Evolutionary conservation across 1,140 invertebrate genomes (phyloP).

Genomic region (Drosophila hydei): DNA sequence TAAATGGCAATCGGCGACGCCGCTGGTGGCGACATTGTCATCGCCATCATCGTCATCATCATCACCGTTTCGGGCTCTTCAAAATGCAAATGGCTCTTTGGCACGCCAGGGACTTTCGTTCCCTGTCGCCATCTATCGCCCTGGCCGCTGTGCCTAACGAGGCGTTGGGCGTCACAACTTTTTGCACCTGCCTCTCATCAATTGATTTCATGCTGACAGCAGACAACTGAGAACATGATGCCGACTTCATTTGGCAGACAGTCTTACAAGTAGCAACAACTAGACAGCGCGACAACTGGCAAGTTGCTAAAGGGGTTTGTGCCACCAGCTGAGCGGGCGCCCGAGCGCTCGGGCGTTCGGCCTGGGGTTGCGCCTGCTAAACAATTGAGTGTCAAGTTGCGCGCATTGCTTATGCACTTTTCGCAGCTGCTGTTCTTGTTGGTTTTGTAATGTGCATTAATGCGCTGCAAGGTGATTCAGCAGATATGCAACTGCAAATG

Average conservation of each 20-base stretch:
- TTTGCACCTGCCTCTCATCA: constrained; percentile 52
- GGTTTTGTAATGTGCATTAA: constrained; percentile 41
- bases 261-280: constrained; percentile 14
- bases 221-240: constrained; percentile 49
- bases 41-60: constrained; percentile 28
- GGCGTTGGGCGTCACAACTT: constrained; percentile 19
- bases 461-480: constrained; percentile 61
- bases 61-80: constrained; percentile 57
- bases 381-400: constrained; percentile 72
- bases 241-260: constrained; percentile 47
- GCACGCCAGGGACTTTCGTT: constrained; percentile 57
- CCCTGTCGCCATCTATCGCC: too few relatives aligned
- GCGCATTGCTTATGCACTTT: constrained; percentile 49
- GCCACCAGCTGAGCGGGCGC: neutral
- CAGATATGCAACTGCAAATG: constrained; percentile 40
- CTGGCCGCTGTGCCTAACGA: constrained; percentile 27
- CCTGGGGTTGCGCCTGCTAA: neutral
- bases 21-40: constrained; percentile 47
- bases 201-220: constrained; percentile 71
- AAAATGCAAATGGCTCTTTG: constrained; percentile 77
- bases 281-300: constrained; percentile 3
- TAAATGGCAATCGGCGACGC: constrained; percentile 72
- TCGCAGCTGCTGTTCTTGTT: constrained; percentile 17
- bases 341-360: too few relatives aligned
- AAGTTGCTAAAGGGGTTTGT: neutral